phyloP scores from a whole-genome alignment of 1,140 invertebrate species.

The Episyrphus balteatus region DNA sequence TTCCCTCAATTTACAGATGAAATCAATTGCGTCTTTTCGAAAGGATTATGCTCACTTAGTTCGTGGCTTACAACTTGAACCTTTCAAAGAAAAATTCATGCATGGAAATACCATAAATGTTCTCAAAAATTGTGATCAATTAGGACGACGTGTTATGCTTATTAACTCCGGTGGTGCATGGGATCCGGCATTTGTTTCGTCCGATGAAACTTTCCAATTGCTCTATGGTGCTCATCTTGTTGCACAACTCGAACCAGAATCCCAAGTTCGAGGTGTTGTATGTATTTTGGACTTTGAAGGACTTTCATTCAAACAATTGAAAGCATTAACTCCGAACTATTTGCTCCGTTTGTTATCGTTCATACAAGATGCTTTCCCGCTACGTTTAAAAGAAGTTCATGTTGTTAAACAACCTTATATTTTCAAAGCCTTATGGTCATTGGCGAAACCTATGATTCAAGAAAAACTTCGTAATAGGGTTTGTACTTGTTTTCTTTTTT shows the following conservation, averaged over 20 bases:
- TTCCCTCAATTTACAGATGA: too few species aligned
- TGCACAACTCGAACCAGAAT: slow-evolving; percentile 59
- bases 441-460: slow-evolving; percentile 78
- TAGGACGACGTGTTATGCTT: slow-evolving; percentile 29
- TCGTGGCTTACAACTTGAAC: slow-evolving; percentile 48
- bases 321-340: slow-evolving; percentile 57
- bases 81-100: slow-evolving; percentile 52
- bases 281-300: slow-evolving; percentile 73
- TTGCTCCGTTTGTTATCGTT: slow-evolving; percentile 62
- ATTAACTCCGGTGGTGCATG: slow-evolving; percentile 42
- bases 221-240: slow-evolving; percentile 67
- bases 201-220: slow-evolving; percentile 62
- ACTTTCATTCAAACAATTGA: slow-evolving; percentile 59
- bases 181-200: slow-evolving; percentile 57
- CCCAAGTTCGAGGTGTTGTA: slow-evolving; percentile 59
- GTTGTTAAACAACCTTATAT: slow-evolving; percentile 81
- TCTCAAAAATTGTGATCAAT: slow-evolving; percentile 52
- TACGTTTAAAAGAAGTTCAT: slow-evolving; percentile 80
- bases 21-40: slow-evolving; percentile 59
- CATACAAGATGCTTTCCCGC: slow-evolving; percentile 80
- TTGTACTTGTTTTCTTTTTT: neutral
- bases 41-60: slow-evolving; percentile 52
- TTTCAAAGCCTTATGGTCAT: slow-evolving; percentile 76
- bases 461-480: slow-evolving; percentile 74
- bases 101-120: slow-evolving; percentile 65